Evolutionary conservation across 2,888 invertebrate species (phyloP), one percentile per base, ranked within the genome.

Genomic region (Ferrisia virgata): DNA sequence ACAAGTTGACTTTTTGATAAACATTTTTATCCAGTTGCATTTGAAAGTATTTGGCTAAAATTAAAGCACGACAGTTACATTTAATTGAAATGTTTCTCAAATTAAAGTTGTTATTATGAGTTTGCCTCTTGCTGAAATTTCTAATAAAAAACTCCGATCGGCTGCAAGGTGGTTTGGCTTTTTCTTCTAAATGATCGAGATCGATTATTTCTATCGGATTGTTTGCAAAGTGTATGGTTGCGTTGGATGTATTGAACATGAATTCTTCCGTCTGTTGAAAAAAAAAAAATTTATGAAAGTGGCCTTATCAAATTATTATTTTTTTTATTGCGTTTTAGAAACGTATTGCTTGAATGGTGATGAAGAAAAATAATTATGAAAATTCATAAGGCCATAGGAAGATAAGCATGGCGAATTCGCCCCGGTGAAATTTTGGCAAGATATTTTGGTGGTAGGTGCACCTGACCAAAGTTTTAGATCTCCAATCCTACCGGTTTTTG

Each of bases 1-100:
- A 86, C 1, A 91, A 87, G 22, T 88, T 87, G 6, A 91, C 87
- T 9, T 88, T 87, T n/a, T 84, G 86, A 47, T 85, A 86, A 69
- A 85, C 86, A 80, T 85, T 85, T 2, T 89, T 88, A 18, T 88
- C 87, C 85, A 91, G 88, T 33, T 88, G 87, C 0, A 89, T 89
- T 39, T 90, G 89, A 9, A 91, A 86, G 86, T 91, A 92, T 64
- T 90, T 89, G 0, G 91, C 88, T 79, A 93, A 90, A 85, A 90
- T 88, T 85, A 91, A 90, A 1, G 91, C 86, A 0, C 88, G 85
- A 87, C 93, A 93, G 87, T 92, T 91, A 86, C 94, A 94, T 2
- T 87, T 86, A 6, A 94, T 86, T 0, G 93, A 92, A 89, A 93
- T 93, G 40, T 90, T 87, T 13, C 89, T 90, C 0, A 93, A 87